A percentile compares a stretch with the other conserved stretches of the same genome.
Evolutionary conservation across 2,797 vertebrate species (phyloP).

Genomic region (Nyctalus aviator): DNA sequence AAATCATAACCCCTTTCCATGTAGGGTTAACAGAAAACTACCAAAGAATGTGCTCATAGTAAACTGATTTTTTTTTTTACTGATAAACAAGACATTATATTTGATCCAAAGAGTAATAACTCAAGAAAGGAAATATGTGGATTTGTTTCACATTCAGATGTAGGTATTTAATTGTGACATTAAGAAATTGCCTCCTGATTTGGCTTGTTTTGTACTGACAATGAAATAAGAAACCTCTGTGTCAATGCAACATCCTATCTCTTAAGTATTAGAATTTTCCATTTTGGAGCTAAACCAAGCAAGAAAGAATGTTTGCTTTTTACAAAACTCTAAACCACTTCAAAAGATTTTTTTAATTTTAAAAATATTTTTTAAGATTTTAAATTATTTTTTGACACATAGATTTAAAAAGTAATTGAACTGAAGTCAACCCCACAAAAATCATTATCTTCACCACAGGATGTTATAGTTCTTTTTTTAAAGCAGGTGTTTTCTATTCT

Average conservation of each 20-base stretch:
- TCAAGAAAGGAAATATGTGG: constrained; percentile 67
- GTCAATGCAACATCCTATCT: neutral
- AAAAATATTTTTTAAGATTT: neutral
- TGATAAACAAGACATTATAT: constrained; percentile 74
- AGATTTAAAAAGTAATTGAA: constrained; percentile 33
- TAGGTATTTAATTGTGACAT: constrained; percentile 55
- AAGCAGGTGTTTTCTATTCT: constrained; percentile 1
- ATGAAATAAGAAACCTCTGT: neutral
- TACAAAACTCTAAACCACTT: constrained; percentile 19
- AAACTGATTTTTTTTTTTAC: constrained; percentile 36
- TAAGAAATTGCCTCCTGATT: neutral
- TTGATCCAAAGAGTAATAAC: neutral
- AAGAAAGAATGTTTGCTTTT: neutral
- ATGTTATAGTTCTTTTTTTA: neutral
- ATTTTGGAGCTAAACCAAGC: constrained; percentile 8
- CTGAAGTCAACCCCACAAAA: neutral
- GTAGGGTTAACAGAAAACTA: constrained; percentile 32
- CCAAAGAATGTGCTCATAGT: neutral
- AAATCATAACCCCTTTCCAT: constrained; percentile 32
- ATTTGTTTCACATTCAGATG: constrained; percentile 69
- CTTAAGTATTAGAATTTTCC: neutral
- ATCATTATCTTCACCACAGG: neutral
- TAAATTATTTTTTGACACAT: neutral
- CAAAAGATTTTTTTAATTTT: neutral
- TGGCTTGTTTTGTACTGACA: neutral